Evolutionary conservation across 2,113 vertebrate species (phyloP).

Genomic region (Hyaena hyaena): DNA sequence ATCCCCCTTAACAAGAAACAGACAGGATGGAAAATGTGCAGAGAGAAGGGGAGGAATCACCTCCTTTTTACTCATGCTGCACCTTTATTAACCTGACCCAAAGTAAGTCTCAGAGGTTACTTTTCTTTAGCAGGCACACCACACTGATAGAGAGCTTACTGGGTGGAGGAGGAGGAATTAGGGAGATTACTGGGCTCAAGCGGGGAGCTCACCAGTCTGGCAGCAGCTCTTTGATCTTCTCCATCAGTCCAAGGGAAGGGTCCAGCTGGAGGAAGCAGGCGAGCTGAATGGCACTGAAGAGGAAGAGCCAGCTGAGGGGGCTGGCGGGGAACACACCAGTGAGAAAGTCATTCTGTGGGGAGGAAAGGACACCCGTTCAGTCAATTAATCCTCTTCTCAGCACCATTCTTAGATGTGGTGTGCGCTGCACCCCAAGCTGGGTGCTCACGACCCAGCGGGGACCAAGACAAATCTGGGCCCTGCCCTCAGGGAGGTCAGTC

Average conservation of each 20-base stretch:
- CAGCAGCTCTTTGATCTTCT: constrained; percentile 93
- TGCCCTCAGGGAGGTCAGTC: neutral
- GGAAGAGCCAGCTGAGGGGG: constrained; percentile 94
- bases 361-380: neutral
- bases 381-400: neutral
- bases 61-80: neutral
- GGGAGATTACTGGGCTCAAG: neutral
- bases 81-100: constrained; percentile 33
- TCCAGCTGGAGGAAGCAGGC: constrained; percentile 94
- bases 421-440: too few relatives aligned
- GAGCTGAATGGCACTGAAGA: constrained; percentile 92
- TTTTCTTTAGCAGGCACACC: neutral
- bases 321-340: constrained; percentile 93
- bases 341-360: constrained; percentile 90
- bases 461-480: neutral
- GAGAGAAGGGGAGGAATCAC: neutral
- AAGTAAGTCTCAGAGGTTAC: neutral
- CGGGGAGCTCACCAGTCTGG: constrained; percentile 88
- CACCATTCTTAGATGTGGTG: too few relatives aligned
- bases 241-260: constrained; percentile 95
- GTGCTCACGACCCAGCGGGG: neutral
- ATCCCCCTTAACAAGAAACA: neutral
- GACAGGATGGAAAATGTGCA: neutral
- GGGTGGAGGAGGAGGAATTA: neutral
- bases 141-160: neutral